A percentile compares a stretch with the other conserved stretches of the same genome.
Evolutionary conservation across 2,888 invertebrate genomes (phyloP).

Genomic region (Lamellibrachia columna): DNA sequence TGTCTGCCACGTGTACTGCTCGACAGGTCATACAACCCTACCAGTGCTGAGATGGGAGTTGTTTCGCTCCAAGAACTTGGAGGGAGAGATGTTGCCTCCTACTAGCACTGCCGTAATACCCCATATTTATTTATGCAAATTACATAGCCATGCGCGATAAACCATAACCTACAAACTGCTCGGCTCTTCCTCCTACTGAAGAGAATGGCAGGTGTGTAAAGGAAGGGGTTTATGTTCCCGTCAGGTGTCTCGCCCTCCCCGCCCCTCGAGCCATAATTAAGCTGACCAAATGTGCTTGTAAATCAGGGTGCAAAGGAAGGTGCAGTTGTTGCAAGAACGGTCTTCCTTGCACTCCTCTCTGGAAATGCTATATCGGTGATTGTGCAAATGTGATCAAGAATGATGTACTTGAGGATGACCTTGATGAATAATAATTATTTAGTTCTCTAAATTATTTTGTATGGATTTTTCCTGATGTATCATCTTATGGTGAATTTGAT

Average conservation of each 20-base stretch:
- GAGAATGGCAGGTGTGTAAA: slow-evolving; percentile 22
- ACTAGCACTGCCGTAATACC: slow-evolving; percentile 25
- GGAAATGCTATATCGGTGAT: slow-evolving; percentile 27
- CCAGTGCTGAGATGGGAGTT: slow-evolving; percentile 26
- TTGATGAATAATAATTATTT: neutral
- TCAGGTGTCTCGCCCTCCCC: slow-evolving; percentile 26
- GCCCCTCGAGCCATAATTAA: slow-evolving; percentile 25
- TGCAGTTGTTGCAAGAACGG: slow-evolving; percentile 29
- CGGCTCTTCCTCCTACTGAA: neutral
- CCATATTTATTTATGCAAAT: slow-evolving; percentile 18
- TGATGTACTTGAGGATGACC: neutral
- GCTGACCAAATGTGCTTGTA: slow-evolving; percentile 31
- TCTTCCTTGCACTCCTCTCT: slow-evolving; percentile 32
- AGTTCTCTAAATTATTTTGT: no score
- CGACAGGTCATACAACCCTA: slow-evolving; percentile 13
- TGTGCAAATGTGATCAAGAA: slow-evolving; percentile 18
- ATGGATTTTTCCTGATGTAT: no score
- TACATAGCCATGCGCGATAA: slow-evolving; percentile 13
- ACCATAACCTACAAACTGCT: neutral
- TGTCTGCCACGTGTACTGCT: neutral
- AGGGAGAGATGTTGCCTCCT: slow-evolving; percentile 30
- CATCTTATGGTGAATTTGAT: no score
- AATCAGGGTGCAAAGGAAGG: slow-evolving; percentile 22
- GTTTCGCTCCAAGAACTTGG: slow-evolving; percentile 32
- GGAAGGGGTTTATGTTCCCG: slow-evolving; percentile 22